These are phyloP conservation scores for Puffinus mauretanicus DNA, from an alignment of 2,113 vertebrate genomes.

Conservation along the genomic window DNA sequence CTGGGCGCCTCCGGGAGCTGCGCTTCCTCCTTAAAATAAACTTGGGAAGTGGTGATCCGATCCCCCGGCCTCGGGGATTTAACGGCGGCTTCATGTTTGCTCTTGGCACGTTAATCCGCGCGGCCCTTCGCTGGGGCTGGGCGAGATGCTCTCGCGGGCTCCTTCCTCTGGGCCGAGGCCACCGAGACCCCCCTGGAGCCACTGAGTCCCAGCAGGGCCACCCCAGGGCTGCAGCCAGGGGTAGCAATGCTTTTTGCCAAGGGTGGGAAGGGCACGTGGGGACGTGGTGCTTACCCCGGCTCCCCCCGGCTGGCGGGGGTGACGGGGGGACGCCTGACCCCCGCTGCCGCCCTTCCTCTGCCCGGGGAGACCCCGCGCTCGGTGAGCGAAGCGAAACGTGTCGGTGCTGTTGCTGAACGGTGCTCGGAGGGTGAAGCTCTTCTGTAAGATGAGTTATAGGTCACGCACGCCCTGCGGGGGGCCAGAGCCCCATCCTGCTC, in stretches of 20 bases:
- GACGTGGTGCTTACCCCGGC: rapidly evolving
- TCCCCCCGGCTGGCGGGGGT: rapidly evolving
- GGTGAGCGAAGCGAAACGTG: rapidly evolving
- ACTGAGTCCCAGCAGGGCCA: not conserved
- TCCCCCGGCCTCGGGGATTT: not conserved
- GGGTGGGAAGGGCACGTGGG: rapidly evolving
- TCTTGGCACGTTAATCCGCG: not conserved
- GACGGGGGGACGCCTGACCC: rapidly evolving
- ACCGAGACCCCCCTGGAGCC: not conserved
- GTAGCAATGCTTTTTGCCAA: no score
- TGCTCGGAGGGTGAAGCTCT: not conserved
- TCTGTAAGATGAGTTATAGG: no score
- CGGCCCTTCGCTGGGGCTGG: rapidly evolving
- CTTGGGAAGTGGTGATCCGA: not conserved
- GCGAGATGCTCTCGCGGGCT: rapidly evolving
- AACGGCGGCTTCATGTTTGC: not conserved
- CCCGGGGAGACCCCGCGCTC: rapidly evolving
- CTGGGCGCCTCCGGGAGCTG: not conserved
- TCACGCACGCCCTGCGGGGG: rapidly evolving
- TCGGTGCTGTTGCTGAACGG: rapidly evolving
- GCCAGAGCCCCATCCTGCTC: rapidly evolving
- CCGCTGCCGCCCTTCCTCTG: not conserved
- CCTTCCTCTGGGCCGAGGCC: rapidly evolving
- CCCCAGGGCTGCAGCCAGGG: not conserved
- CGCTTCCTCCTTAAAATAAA: constrained; percentile 41